Conservation (phyloP, 2,113 vertebrate species). For the Bubo blakistoni region DNA sequence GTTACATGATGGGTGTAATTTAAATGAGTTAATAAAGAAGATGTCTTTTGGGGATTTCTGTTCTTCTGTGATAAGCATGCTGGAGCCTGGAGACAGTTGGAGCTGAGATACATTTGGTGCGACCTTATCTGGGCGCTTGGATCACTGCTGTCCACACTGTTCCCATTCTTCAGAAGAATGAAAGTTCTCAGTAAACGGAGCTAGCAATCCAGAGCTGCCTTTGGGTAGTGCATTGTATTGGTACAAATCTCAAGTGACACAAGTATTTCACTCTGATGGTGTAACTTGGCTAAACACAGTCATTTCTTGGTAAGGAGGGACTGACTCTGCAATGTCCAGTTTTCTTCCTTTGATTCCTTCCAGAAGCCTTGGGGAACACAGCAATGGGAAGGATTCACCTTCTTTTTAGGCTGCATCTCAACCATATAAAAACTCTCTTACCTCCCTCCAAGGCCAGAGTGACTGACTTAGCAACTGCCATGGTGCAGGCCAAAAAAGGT, state of each 20-base stretch:
- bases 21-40: neutral
- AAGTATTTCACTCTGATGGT: neutral
- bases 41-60: neutral
- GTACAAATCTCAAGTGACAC: neutral
- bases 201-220: neutral
- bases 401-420: neutral
- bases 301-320: neutral
- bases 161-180: neutral
- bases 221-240: neutral
- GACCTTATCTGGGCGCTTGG: neutral
- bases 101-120: neutral
- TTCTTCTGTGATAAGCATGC: neutral
- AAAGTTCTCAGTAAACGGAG: neutral
- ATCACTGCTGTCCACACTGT: neutral
- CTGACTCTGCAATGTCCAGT: neutral
- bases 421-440: neutral
- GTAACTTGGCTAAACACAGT: neutral
- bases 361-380: neutral
- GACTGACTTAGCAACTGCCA: neutral
- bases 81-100: neutral
- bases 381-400: neutral
- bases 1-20: neutral
- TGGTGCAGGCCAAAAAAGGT: neutral
- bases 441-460: neutral
- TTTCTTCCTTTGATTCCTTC: neutral